phyloP scores from a whole-genome alignment of 1,140 invertebrate genomes.

The Elysia chlorotica region DNA sequence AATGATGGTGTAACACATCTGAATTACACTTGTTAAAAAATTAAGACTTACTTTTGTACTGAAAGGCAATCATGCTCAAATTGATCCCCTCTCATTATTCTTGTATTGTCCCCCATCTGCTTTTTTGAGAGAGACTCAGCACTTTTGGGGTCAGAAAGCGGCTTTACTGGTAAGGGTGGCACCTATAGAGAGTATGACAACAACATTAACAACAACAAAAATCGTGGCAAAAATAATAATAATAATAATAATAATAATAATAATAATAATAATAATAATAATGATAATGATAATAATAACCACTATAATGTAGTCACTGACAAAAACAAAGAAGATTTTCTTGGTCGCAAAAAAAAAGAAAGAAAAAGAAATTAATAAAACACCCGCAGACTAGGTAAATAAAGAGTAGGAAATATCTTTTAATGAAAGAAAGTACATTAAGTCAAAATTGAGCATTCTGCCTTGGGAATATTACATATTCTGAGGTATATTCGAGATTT shows the following conservation, averaged over 20 bases:
- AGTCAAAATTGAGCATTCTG: too few species aligned
- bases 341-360: background rate
- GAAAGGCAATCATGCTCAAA: constrained; percentile 61
- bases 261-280: too few species aligned
- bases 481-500: background rate
- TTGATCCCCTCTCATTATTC: constrained; percentile 60
- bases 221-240: too few species aligned
- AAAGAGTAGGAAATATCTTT: too few species aligned
- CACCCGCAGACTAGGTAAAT: background rate
- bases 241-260: too few species aligned
- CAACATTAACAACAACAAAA: background rate
- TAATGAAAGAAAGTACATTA: too few species aligned
- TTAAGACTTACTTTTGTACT: constrained; percentile 57
- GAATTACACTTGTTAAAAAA: background rate
- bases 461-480: background rate
- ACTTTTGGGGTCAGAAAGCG: constrained; percentile 58
- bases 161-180: constrained; percentile 61
- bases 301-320: too few species aligned
- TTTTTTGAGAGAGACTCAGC: constrained; percentile 57
- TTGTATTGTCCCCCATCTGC: constrained; percentile 57
- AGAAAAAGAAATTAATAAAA: background rate
- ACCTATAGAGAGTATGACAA: constrained; percentile 36
- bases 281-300: too few species aligned
- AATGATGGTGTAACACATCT: background rate
- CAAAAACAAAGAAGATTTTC: background rate